Evolutionary conservation across 2,888 invertebrate species (phyloP).

Genomic region (Eupithecia tripunctaria): DNA sequence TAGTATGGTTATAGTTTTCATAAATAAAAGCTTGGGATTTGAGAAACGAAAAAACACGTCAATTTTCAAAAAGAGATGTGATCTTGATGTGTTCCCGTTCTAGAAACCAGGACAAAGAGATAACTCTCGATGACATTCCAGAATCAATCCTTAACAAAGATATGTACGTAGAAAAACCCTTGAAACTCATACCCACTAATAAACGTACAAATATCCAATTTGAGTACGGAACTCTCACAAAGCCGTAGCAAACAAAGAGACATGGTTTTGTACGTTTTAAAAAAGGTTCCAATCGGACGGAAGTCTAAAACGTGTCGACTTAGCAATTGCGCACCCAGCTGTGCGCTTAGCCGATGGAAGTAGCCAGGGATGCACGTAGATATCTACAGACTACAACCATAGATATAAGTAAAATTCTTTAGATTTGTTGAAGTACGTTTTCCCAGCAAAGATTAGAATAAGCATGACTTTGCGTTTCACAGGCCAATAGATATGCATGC

Average conservation of each 20-base stretch:
- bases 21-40: too few relatives aligned
- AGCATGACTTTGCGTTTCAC: too few relatives aligned
- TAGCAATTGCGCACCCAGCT: neutral
- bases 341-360: neutral
- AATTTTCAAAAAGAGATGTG: neutral
- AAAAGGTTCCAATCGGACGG: neutral
- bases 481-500: too few relatives aligned
- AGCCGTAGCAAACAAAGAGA: neutral
- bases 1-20: too few relatives aligned
- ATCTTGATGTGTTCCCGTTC: neutral
- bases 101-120: neutral
- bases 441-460: too few relatives aligned
- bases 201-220: neutral
- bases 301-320: neutral
- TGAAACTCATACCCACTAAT: neutral
- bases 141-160: neutral
- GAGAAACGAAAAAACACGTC: neutral
- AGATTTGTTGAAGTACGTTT: too few relatives aligned
- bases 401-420: too few relatives aligned
- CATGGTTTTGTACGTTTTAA: neutral
- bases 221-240: neutral
- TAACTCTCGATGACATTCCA: neutral
- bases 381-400: too few relatives aligned
- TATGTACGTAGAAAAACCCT: too few relatives aligned
- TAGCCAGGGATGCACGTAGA: neutral